Evolutionary conservation across 2,113 vertebrate genomes (phyloP), one percentile per base, ranked within the genome.

Genomic region (Ciconia stormi): DNA sequence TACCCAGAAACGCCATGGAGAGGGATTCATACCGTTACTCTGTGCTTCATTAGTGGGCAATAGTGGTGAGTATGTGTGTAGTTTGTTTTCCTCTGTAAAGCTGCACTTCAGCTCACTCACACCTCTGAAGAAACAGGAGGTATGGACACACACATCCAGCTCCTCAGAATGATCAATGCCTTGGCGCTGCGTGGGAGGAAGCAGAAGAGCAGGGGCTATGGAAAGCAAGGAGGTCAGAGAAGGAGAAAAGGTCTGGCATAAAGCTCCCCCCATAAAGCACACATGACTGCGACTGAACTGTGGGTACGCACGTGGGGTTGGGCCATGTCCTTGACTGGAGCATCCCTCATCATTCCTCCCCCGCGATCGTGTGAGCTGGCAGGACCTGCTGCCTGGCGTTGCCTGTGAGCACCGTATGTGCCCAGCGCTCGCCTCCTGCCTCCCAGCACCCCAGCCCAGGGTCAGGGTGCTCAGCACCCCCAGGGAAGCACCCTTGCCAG

Each of bases 61-160:
- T 27, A 76, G 53, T 0, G 0, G 61, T 42, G 84, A 65, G 36
- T 26, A 53, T 22, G 36, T 0, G 0, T 10, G 23, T 11, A 11
- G 44, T 36, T 69, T 21, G 5, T 61, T 82, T 79, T 87, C 70
- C 25, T 65, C 42, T 15, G 8, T 2, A 25, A 82, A 71, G 32
- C 30, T 56, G 36, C 34, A 21, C 44, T 88, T 76, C 52, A 61
- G 52, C 69, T 87, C 20, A 17, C n/a, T 72, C 49, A 44, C 22
- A 56, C 16, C 62, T 65, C 61, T 36, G 70, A 66, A 62, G 78
- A 72, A 79, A 47, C 42, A 42, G 19, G 4, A 53, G 29, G 10
- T 9, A 6, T n/a, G 58, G 52, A 65, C 29, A 71, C n/a, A 19
- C 11, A 3, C 36, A 10, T 18, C 21, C 52, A 79, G 22, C 55